Evolutionary conservation across 2,888 invertebrate genomes (phyloP).

Genomic region (Coenonympha arcania): DNA sequence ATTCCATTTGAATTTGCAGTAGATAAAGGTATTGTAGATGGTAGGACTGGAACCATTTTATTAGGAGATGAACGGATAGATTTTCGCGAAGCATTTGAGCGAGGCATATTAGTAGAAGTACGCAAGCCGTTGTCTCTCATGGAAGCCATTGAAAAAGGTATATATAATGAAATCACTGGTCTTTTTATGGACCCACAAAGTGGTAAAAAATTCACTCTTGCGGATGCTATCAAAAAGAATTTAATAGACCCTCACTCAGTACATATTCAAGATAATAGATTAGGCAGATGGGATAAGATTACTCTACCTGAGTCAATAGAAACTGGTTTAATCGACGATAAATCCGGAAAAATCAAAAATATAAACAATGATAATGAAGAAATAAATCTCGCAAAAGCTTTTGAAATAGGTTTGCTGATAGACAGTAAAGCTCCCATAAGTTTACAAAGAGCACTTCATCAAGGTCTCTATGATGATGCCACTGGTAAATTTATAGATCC

Average conservation of each 20-base stretch:
- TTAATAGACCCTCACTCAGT: constrained; percentile 89
- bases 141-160: constrained; percentile 86
- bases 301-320: constrained; percentile 85
- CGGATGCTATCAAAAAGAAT: constrained; percentile 86
- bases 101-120: constrained; percentile 86
- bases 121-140: constrained; percentile 85
- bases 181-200: constrained; percentile 87
- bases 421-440: constrained; percentile 88
- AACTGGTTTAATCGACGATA: constrained; percentile 81
- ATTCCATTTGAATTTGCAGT: constrained; percentile 89
- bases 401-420: constrained; percentile 83
- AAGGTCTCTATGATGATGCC: constrained; percentile 86
- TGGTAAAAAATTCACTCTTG: constrained; percentile 83
- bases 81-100: constrained; percentile 89
- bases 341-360: constrained; percentile 80
- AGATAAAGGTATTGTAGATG: constrained; percentile 82
- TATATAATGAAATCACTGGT: constrained; percentile 85
- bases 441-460: constrained; percentile 87
- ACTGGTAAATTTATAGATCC: constrained; percentile 89
- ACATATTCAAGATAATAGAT: constrained; percentile 83
- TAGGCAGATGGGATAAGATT: constrained; percentile 84
- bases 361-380: constrained; percentile 78
- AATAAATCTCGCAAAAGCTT: constrained; percentile 82
- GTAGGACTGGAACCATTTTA: constrained; percentile 80
- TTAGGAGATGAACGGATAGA: constrained; percentile 79